These are phyloP conservation scores for Syrmaticus mikado DNA, from an alignment of 2,113 vertebrate species.

Conservation along the genomic window DNA sequence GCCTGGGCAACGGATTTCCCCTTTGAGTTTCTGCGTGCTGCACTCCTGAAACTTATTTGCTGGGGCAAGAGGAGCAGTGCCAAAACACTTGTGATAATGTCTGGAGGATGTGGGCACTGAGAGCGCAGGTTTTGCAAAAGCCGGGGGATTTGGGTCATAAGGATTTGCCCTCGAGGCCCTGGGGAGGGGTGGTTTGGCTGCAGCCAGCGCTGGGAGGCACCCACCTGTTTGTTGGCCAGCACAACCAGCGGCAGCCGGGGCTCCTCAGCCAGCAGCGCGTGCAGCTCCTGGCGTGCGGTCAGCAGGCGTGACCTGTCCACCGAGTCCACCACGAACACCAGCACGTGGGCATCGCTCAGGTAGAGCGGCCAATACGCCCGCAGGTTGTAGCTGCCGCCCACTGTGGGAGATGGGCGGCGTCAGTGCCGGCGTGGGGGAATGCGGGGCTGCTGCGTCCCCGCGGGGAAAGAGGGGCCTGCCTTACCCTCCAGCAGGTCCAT, in stretches of 20 bases:
- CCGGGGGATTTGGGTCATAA: not conserved
- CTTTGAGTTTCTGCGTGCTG: not conserved
- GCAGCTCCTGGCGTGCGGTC: slow-evolving; percentile 85
- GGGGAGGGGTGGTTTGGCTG: not conserved
- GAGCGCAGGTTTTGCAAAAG: not conserved
- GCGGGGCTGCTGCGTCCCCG: rapidly evolving
- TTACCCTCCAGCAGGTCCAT: slow-evolving; percentile 93
- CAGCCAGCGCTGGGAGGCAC: not conserved
- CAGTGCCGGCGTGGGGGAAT: rapidly evolving
- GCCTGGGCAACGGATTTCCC: not conserved
- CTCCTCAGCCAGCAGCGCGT: slow-evolving; percentile 80
- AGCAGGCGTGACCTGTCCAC: slow-evolving; percentile 84
- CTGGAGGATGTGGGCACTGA: not conserved
- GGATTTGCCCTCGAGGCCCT: not conserved
- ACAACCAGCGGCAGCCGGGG: slow-evolving; percentile 85
- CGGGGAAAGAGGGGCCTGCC: not conserved
- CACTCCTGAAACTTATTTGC: not conserved
- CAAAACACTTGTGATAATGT: not conserved
- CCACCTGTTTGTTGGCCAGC: slow-evolving; percentile 92
- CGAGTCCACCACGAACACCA: slow-evolving; percentile 91
- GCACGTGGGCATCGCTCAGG: slow-evolving; percentile 84
- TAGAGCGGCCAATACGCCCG: slow-evolving; percentile 91
- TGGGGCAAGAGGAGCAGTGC: not conserved
- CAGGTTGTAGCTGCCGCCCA: slow-evolving; percentile 44
- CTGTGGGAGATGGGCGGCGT: rapidly evolving